phyloP scores from a whole-genome alignment of 2,888 invertebrate genomes.

The Marasmarcha lunaedactyla region DNA sequence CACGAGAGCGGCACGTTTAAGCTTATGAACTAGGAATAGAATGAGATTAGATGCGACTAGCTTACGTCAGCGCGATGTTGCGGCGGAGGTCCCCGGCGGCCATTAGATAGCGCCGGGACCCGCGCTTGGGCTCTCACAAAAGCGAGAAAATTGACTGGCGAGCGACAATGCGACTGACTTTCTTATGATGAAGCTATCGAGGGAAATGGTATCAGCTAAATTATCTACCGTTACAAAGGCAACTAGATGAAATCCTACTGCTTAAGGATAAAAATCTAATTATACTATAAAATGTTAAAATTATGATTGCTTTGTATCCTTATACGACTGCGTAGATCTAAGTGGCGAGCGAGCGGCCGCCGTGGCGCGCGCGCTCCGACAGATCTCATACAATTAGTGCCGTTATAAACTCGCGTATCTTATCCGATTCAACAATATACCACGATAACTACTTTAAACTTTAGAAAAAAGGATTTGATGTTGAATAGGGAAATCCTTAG shows the following conservation, averaged over 20 bases:
- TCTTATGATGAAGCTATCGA: slow-evolving; percentile 53
- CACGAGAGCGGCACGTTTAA: slow-evolving; percentile 37
- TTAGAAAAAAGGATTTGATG: slow-evolving; percentile 12
- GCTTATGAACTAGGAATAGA: slow-evolving; percentile 36
- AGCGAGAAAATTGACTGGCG: slow-evolving; percentile 53
- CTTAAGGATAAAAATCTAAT: slow-evolving; percentile 68
- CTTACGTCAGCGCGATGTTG: slow-evolving; percentile 39
- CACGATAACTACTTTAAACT: slow-evolving; percentile 18
- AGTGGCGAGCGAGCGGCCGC: slow-evolving; percentile 18
- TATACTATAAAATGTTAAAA: slow-evolving; percentile 64
- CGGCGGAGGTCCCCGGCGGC: not conserved
- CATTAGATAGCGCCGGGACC: slow-evolving; percentile 13
- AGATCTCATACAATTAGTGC: slow-evolving; percentile 33
- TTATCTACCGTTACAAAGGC: slow-evolving; percentile 67
- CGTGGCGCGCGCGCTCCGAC: slow-evolving; percentile 16
- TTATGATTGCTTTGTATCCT: slow-evolving; percentile 65
- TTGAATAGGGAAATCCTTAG: slow-evolving; percentile 19
- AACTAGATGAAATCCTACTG: slow-evolving; percentile 68
- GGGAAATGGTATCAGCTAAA: slow-evolving; percentile 64
- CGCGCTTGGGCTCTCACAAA: slow-evolving; percentile 30
- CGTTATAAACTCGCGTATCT: slow-evolving; percentile 34
- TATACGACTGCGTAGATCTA: slow-evolving; percentile 34
- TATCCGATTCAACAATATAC: slow-evolving; percentile 17
- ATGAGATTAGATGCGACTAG: slow-evolving; percentile 41
- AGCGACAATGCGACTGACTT: slow-evolving; percentile 40